These are phyloP conservation scores for Sigmodon hispidus DNA, from an alignment of 2,113 vertebrate genomes.

Conservation along the genomic window DNA sequence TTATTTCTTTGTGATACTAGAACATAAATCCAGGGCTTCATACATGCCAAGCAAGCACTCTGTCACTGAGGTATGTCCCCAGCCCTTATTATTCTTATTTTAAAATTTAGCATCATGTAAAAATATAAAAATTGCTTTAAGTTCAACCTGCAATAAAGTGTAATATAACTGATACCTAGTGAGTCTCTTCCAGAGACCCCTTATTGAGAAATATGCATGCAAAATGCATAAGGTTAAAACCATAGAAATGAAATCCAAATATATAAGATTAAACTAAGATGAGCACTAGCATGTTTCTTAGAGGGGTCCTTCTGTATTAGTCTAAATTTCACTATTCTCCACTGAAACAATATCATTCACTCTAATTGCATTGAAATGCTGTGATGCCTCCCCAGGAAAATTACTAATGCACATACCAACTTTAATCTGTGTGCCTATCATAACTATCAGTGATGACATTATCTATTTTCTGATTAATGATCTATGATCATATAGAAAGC, in stretches of 20 bases:
- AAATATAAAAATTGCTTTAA: slow-evolving; percentile 30
- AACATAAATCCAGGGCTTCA: background rate
- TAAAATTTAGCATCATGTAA: background rate
- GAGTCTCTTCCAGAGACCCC: background rate
- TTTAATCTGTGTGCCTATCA: background rate
- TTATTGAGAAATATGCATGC: background rate
- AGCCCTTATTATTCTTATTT: background rate
- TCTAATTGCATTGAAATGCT: background rate
- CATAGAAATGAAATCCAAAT: slow-evolving; percentile 1
- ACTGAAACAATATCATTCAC: background rate
- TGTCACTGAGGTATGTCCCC: background rate
- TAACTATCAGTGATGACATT: background rate
- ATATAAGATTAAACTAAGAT: background rate
- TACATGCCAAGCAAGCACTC: background rate
- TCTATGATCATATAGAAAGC: background rate
- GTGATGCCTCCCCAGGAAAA: background rate
- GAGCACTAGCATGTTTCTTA: background rate
- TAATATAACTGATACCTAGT: background rate
- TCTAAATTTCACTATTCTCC: background rate
- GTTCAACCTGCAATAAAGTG: background rate
- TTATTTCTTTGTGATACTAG: background rate
- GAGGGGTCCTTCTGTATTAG: background rate
- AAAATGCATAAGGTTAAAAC: background rate
- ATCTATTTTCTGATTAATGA: slow-evolving; percentile 11
- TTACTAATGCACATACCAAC: background rate